Evolutionary conservation across 2,888 invertebrate genomes (phyloP).

Genomic region (Doris montereyensis): DNA sequence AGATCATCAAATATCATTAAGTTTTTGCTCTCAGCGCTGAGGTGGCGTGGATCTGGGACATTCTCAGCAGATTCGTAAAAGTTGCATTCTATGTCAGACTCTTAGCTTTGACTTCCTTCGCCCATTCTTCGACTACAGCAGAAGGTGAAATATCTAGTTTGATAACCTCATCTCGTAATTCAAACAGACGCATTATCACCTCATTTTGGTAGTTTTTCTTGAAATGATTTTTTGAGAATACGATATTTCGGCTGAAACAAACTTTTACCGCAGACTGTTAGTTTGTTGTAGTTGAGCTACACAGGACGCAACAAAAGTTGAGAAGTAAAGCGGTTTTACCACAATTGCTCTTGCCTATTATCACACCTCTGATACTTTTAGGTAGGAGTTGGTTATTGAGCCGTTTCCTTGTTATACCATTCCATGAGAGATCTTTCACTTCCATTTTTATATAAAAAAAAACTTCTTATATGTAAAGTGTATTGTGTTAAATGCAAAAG

Average conservation of each 20-base stretch:
- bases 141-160: not conserved
- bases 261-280: conserved; percentile 39
- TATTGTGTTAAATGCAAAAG: too few species aligned
- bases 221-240: too few species aligned
- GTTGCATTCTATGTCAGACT: not conserved
- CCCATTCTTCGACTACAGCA: not conserved
- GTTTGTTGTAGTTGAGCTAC: conserved; percentile 39
- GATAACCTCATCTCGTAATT: not conserved
- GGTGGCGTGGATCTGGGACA: conserved; percentile 3
- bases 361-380: conserved; percentile 27
- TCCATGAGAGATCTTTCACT: too few species aligned
- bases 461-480: too few species aligned
- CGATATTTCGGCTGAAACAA: conserved; percentile 44
- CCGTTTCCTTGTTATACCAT: not conserved
- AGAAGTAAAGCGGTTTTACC: conserved; percentile 39
- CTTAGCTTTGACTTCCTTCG: not conserved
- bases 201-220: conserved; percentile 29
- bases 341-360: conserved; percentile 38
- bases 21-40: conserved; percentile 1
- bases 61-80: conserved; percentile 5
- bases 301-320: conserved; percentile 27
- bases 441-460: too few species aligned
- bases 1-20: conserved; percentile 14
- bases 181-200: not conserved
- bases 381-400: conserved; percentile 34